Base-by-base conservation (phyloP, 1,140 invertebrate species). In the Neodiprion fabricii region DNA sequence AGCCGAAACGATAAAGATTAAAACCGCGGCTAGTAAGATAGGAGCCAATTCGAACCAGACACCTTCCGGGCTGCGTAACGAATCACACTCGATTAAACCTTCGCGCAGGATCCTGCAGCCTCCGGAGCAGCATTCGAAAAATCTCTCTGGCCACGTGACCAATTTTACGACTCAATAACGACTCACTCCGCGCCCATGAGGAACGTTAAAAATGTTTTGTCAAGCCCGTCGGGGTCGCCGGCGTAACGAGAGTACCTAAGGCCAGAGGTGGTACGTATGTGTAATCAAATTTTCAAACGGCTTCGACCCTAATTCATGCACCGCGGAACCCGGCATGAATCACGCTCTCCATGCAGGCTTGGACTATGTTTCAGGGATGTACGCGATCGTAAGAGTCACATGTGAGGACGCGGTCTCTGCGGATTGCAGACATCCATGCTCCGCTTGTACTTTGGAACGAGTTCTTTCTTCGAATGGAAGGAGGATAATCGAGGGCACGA, bases 91-190 rank as follows among this genome's bases (percentile, higher is more conserved):
- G 9, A 14, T 61, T 61, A 8, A 5, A 61, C 11, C 53, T 7
- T 40, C 28, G 2, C 5, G 2, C 28, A 40, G 28, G 28, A 5
- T 40, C 28, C 28, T 40, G 28, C 28, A 40, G 28, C 28, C 28
- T 40, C 28, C 28, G 28, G 28, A 40, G 2, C 53, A 61, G 17
- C 53, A 48, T 71, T 77, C 73, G 72, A 80, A 82, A 81, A 70
- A 79, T 81, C 81, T 76, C 53, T 61, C 74, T 72, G 75, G 80
- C 78, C 82, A 83, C 82, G 82, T 80, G 82, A 81, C 82, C 81
- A 83, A 83, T 82, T 83, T 83, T 70, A 79, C 79, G 72, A 80
- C 50, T 76, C 75, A 83, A 79, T 75, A 65, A 72, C 72, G 67
- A 74, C 74, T 72, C 77, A 79, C 71, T 72, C 75, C 70, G 76